Percentiles rank a stretch among this genome's conserved stretches.
Conservation (phyloP, 2,113 vertebrate species). For the Atractosteus spatula region DNA sequence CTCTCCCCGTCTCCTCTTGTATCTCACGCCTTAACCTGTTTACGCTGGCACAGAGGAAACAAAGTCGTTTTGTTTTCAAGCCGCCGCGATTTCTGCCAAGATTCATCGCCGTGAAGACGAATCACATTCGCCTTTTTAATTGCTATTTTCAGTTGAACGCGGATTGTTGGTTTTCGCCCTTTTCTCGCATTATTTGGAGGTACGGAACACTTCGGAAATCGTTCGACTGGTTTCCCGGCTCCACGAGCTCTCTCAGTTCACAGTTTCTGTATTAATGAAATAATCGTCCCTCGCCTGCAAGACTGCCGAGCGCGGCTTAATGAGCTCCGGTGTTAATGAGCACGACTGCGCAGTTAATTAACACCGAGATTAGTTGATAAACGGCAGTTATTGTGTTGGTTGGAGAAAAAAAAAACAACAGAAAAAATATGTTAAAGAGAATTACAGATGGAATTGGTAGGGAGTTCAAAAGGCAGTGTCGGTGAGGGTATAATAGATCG, state of each 20-base stretch:
- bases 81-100: too few species aligned
- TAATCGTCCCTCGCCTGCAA: conserved; percentile 7
- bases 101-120: too few species aligned
- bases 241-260: conserved; percentile 2
- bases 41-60: too few species aligned
- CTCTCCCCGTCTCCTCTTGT: too few species aligned
- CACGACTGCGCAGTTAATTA: conserved; percentile 18
- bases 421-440: neutral
- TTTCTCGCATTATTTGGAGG: too few species aligned
- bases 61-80: too few species aligned
- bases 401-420: neutral
- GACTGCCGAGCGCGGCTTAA: conserved; percentile 19
- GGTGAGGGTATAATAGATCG: neutral
- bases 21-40: too few species aligned
- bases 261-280: conserved; percentile 17
- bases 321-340: conserved; percentile 32
- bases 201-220: too few species aligned
- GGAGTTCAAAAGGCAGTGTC: conserved; percentile 5
- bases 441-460: conserved; percentile 11
- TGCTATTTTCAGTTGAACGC: too few species aligned
- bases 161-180: too few species aligned
- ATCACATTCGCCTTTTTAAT: too few species aligned
- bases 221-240: too few species aligned
- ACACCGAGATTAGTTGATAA: conserved; percentile 18
- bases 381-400: conserved; percentile 8